Conservation (phyloP, 92 coral and sea anemone genomes). For the Palythoa grandis region DNA sequence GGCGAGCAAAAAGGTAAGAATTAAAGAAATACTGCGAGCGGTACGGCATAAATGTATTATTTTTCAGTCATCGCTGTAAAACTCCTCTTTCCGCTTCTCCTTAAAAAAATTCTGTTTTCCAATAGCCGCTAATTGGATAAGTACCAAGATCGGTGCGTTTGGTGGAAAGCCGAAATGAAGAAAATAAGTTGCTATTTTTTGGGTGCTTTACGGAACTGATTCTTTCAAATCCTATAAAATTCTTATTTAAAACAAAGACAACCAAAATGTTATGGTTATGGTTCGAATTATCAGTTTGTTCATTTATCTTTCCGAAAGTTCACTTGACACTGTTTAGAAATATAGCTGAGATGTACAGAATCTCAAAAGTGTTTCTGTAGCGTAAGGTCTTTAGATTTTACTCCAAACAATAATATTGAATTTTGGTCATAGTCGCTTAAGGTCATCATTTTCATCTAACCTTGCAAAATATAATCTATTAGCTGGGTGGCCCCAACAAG, state of each 20-base stretch:
- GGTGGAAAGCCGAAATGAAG: not conserved
- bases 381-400: not conserved
- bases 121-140: not conserved
- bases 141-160: not conserved
- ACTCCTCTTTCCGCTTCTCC: not conserved
- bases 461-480: constrained; percentile 20
- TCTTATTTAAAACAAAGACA: not conserved
- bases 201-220: not conserved
- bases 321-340: not conserved
- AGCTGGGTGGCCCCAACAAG: constrained; percentile 33
- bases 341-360: not conserved
- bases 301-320: not conserved
- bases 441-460: constrained; percentile 36
- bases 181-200: not conserved
- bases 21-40: not conserved
- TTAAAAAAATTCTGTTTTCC: not conserved
- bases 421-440: too few relatives aligned
- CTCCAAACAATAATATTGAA: not conserved
- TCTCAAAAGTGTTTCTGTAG: not conserved
- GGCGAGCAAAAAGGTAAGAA: constrained; percentile 28
- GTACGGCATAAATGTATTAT: not conserved
- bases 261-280: not conserved
- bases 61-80: not conserved
- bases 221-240: not conserved
- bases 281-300: not conserved